Base-by-base conservation (phyloP, 2,113 vertebrate genomes). In the Amphiprion percula region DNA sequence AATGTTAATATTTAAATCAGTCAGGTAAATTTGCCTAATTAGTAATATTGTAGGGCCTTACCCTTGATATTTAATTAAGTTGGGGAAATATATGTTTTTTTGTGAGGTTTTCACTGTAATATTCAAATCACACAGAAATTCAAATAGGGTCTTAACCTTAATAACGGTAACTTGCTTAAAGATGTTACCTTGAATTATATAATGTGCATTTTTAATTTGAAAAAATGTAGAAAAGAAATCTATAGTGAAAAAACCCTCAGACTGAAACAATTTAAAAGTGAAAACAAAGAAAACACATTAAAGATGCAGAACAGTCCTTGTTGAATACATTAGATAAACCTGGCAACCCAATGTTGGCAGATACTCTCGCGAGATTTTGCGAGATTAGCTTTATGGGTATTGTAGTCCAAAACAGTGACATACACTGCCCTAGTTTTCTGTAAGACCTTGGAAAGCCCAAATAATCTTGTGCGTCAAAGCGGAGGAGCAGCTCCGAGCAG, bases 341-440 rank as follows among this genome's bases (percentile, higher is more conserved):
- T 92, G 91, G 92, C 92, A 92, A 91, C 91, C 71, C 80, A 80
- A 71, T 78, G 46, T 71, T 70, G 30, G 4, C 6, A 1, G 0
- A 10, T 39, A 72, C 37, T 10, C 69, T 80, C 93, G 88, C 91
- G 91, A 87, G 76, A 90, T 33, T 41, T 21, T 66, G 15, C 28
- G 16, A 2, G 5, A 80, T 26, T 56, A 0, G 44, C 19, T 44
- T 4, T 1, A 10, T 82, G 92, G 91, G 77, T 58, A n/a, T 49
- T 92, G 92, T 90, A 93, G 90, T 93, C 84, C 79, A 90, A 89
- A 89, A 91, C 49, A 87, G 12, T 61, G 47, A 10, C 10, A 17
- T 41, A 64, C 19, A 10, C 44, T 68, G 90, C 26, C 72, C 84
- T 49, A 86, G 41, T 80, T 88, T 37, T 70, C 41, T 68, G 49